Evolutionary conservation across 2,113 vertebrate genomes (phyloP).

Genomic region (Lophochroa leadbeateri): DNA sequence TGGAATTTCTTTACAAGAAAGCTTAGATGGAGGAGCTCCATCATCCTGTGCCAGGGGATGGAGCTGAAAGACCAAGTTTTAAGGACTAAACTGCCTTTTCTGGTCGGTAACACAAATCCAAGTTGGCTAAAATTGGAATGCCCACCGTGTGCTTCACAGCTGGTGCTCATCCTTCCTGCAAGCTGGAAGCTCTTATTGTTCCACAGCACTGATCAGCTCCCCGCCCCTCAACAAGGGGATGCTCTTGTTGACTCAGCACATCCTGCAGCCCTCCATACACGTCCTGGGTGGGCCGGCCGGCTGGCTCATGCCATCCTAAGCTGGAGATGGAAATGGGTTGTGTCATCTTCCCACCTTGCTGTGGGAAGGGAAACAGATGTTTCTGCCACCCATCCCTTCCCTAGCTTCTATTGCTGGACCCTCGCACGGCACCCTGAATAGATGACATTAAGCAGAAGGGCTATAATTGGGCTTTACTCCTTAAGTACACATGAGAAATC

Average conservation of each 20-base stretch:
- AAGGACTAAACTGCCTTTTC: background rate
- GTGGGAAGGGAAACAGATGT: background rate
- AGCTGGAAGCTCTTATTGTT: background rate
- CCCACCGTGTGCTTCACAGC: background rate
- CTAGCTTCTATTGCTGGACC: background rate
- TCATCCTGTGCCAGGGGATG: fast-evolving
- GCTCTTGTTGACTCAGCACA: background rate
- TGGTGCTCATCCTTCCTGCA: background rate
- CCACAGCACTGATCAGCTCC: background rate
- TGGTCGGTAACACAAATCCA: background rate
- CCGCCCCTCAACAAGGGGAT: background rate
- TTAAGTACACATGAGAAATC: background rate
- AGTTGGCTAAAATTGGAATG: background rate
- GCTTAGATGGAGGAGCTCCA: background rate
- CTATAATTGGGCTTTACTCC: background rate
- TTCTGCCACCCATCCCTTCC: background rate
- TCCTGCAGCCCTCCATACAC: background rate
- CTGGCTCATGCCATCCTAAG: background rate
- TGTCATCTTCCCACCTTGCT: background rate
- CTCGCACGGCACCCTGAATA: background rate
- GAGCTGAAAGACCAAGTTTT: background rate
- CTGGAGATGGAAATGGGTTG: background rate
- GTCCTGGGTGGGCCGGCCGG: background rate
- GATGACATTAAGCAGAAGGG: background rate
- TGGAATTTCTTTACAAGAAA: background rate